phyloP scores from a whole-genome alignment of 2,113 vertebrate species.

The Oncorhynchus kisutch region DNA sequence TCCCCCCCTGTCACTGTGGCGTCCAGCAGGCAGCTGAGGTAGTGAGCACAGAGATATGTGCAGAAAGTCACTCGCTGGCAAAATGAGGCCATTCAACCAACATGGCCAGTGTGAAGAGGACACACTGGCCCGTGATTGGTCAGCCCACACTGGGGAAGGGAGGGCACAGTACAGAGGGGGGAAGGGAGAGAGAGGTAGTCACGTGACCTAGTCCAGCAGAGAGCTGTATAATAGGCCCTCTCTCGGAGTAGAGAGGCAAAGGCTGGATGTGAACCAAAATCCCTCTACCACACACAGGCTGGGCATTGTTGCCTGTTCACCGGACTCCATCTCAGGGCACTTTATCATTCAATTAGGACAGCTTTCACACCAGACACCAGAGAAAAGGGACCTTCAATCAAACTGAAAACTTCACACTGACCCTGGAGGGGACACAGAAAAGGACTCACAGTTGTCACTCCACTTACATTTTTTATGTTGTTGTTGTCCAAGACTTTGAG shows the following conservation, averaged over 20 bases:
- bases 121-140: constrained; percentile 59
- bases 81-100: constrained; percentile 67
- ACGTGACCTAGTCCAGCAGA: constrained; percentile 76
- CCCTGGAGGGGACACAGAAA: constrained; percentile 57
- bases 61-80: constrained; percentile 61
- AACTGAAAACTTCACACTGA: constrained; percentile 80
- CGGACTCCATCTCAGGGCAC: constrained; percentile 78
- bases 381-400: constrained; percentile 82
- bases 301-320: constrained; percentile 80
- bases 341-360: constrained; percentile 88
- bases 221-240: constrained; percentile 78
- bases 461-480: constrained; percentile 71
- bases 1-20: no score
- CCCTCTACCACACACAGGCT: constrained; percentile 82
- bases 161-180: background rate
- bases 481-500: constrained; percentile 64
- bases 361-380: constrained; percentile 79
- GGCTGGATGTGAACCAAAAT: constrained; percentile 79
- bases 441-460: constrained; percentile 65
- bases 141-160: constrained; percentile 19
- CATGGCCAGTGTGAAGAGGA: constrained; percentile 54
- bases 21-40: constrained; percentile 16
- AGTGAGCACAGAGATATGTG: background rate
- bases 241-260: constrained; percentile 74
- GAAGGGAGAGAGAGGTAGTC: constrained; percentile 36